Evolutionary conservation across 2,797 vertebrate genomes (phyloP), one percentile per base, ranked within the genome.

Genomic region (Eurystomus glaucurus): DNA sequence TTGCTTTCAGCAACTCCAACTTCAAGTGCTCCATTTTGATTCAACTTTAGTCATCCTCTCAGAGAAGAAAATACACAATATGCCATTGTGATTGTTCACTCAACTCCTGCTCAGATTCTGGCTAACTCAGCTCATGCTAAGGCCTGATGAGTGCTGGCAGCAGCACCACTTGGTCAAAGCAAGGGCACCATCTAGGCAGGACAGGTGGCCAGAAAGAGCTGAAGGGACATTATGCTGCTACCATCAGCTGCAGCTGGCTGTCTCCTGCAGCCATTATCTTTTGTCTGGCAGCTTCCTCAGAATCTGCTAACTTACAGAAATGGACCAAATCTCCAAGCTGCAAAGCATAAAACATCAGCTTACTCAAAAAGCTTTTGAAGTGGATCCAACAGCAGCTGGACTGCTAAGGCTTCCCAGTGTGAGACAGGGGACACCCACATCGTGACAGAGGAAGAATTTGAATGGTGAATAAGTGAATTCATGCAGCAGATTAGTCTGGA

Each of bases 361-460:
- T n/a, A 74, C 3, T 1, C 13, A 29, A 80, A 69, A 15, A 64
- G 5, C 16, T 61, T 80, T 23, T n/a, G 10, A 66, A 70, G 33
- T 1, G 3, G 18, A 69, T 70, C 25, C 52, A 90, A 28, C 25
- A 92, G 83, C 28, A 90, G 21, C 22, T 78, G 52, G 25, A 48
- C 43, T 75, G 66, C 22, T 68, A 51, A 85, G n/a, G 26, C 57
- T 66, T 82, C 57, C 52, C 8, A 1, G 6, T 31, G 20, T 9
- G 33, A 10, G 17, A 37, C 1, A 22, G 9, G 14, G 14, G 46
- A 57, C 4, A 14, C 37, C 3, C 2, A 0, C 28, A 66, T 3
- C 7, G 0, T 9, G n/a, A 77, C 1, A 12, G 7, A 58, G 35
- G 19, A 89, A 58, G 60, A 48, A 50, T 12, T 6, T 65, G 23